A percentile compares a stretch with the other conserved stretches of the same genome.
These are phyloP conservation scores for Morpho achilles DNA, from an alignment of 2,888 invertebrate genomes.

Conservation along the genomic window DNA sequence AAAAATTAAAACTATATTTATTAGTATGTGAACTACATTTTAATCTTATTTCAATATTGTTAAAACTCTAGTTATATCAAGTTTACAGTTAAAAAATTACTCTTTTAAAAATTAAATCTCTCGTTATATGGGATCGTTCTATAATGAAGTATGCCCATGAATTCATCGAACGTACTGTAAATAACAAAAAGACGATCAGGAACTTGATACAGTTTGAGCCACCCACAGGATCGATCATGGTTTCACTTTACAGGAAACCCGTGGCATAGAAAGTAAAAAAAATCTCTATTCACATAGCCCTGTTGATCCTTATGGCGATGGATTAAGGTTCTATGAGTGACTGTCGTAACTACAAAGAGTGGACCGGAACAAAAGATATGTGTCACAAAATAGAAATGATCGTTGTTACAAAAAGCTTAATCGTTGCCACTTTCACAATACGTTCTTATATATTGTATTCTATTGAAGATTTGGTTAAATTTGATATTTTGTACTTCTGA, in stretches of 20 bases:
- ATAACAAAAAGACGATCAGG: constrained; percentile 35
- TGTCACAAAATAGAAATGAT: constrained; percentile 10
- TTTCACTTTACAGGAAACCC: constrained; percentile 71
- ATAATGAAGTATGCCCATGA: constrained; percentile 2
- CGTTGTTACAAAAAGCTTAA: constrained; percentile 8
- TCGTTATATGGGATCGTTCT: too few species aligned
- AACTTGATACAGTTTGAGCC: constrained; percentile 52
- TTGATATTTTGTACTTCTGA: constrained; percentile 10
- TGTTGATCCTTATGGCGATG: constrained; percentile 29
- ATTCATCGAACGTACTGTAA: constrained; percentile 3
- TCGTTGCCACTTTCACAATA: constrained; percentile 1
- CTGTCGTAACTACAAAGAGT: not conserved
- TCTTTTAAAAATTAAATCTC: too few species aligned
- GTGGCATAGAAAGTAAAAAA: constrained; percentile 30
- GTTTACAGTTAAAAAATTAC: too few species aligned
- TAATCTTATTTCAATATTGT: too few species aligned
- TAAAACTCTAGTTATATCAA: too few species aligned
- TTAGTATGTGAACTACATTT: too few species aligned
- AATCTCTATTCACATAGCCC: constrained; percentile 29
- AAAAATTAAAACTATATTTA: too few species aligned
- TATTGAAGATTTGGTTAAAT: constrained; percentile 8
- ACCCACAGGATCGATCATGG: constrained; percentile 53
- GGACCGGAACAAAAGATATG: constrained; percentile 13
- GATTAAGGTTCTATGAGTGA: constrained; percentile 5
- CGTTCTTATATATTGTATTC: not conserved